These are phyloP conservation scores for Atherinomorus stipes DNA, from an alignment of 2,113 vertebrate genomes.

Conservation along the genomic window DNA sequence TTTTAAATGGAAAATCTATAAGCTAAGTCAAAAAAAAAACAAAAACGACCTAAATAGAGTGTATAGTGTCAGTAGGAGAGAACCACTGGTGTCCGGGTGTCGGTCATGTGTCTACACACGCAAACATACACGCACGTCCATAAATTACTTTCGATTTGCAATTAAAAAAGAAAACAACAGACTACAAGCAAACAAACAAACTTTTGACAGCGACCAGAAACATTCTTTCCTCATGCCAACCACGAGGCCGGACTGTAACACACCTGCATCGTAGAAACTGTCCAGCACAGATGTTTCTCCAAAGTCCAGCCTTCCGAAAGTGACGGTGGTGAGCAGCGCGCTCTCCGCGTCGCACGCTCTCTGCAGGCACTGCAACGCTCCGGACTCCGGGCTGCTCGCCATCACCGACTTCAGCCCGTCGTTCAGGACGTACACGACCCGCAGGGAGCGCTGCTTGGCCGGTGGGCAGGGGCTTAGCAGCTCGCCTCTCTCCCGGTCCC, in stretches of 20 bases:
- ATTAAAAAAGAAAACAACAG: too few relatives aligned
- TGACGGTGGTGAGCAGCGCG: conserved; percentile 87
- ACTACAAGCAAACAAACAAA: too few relatives aligned
- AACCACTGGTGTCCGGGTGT: too few relatives aligned
- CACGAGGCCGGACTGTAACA: neutral
- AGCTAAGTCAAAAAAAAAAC: too few relatives aligned
- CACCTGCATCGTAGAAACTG: conserved; percentile 94
- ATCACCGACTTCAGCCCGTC: conserved; percentile 83
- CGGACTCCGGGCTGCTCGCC: conserved; percentile 88
- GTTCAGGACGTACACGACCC: conserved; percentile 88
- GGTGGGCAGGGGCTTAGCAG: conserved; percentile 69
- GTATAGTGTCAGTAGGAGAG: too few relatives aligned
- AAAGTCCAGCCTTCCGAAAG: conserved; percentile 91
- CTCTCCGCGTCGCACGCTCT: conserved; percentile 90
- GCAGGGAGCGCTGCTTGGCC: conserved; percentile 82
- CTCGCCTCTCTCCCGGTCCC: conserved; percentile 65
- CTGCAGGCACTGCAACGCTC: conserved; percentile 88
- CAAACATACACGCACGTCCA: too few relatives aligned
- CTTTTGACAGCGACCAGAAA: too few relatives aligned
- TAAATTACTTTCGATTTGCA: neutral
- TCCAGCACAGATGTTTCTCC: conserved; percentile 91
- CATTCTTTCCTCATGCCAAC: neutral
- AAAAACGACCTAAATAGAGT: too few relatives aligned
- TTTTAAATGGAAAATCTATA: too few relatives aligned
- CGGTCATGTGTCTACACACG: too few relatives aligned